Base-by-base conservation (phyloP, 2,797 vertebrate genomes). In the Myotis planiceps region DNA sequence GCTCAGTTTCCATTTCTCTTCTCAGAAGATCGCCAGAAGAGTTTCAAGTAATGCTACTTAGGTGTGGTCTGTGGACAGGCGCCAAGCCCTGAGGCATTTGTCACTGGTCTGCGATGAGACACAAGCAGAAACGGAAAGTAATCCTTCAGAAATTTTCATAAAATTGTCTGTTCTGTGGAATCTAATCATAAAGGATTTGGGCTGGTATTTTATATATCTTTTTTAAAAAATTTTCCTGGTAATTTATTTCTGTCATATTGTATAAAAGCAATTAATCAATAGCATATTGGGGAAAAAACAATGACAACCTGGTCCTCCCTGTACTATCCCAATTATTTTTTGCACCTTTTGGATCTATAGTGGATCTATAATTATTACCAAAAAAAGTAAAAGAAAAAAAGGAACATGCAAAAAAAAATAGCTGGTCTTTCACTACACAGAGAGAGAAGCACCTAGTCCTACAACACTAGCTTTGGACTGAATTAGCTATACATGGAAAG, bases 1-100 rank as follows among this genome's bases (percentile, higher is more conserved):
- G 47, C 16, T 72, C 68, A 42, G 53, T 53, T 82, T 95, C 75
- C 19, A 72, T 91, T 93, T 94, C 45, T 94, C 25, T 15, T 89
- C 74, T 80, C 75, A 93, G 83, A 92, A 83, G n/a, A 78, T 84
- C 42, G 55, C 63, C 81, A 78, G 60, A 90, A 84, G 42, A 42
- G 32, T 82, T 42, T 68, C 49, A 88, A 92, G 66, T 78, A 69
- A 85, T 9, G 15, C 76, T 42, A 45, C 34, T 82, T 63, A 39
- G 68, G 25, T 68, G 74, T 84, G 66, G 80, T 79, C 65, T 86
- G 14, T 65, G 81, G 25, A n/a, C 18, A 9, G 2, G 47, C 34
- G 37, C 53, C 27, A 68, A n/a, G 63, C 42, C 34, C 8, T 1
- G 27, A 75, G 63, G 27, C 3, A 3, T 29, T 87, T 81, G 32